These are phyloP conservation scores for Actinostola sp. DNA, from an alignment of 92 coral and sea anemone species.

Conservation along the genomic window DNA sequence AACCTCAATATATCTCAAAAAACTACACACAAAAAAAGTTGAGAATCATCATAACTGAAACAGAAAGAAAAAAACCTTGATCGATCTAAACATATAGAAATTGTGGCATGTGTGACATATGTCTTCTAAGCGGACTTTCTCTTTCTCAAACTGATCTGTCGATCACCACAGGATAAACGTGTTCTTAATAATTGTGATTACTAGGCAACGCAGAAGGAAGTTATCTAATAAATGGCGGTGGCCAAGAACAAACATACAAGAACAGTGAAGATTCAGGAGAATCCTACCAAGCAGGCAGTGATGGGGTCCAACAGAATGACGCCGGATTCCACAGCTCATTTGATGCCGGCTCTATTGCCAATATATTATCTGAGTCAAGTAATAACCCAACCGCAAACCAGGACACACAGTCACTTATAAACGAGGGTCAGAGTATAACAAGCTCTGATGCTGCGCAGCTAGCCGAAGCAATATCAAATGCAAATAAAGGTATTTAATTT, in stretches of 20 bases:
- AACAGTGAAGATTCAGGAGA: constrained; percentile 9
- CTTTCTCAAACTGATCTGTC: too few relatives aligned
- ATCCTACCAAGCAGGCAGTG: constrained; percentile 2
- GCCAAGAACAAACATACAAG: constrained; percentile 14
- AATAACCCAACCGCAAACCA: neutral
- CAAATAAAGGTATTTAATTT: constrained; percentile 56
- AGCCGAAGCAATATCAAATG: constrained; percentile 38
- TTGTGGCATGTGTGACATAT: too few relatives aligned
- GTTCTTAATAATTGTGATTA: too few relatives aligned
- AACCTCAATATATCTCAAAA: too few relatives aligned
- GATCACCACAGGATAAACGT: too few relatives aligned
- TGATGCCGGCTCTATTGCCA: constrained; percentile 35
- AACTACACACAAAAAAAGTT: too few relatives aligned
- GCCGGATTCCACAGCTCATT: constrained; percentile 13
- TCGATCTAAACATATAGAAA: too few relatives aligned
- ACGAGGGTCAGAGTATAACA: constrained; percentile 39
- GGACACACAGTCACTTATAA: constrained; percentile 29
- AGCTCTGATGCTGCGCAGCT: constrained; percentile 40
- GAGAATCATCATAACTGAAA: too few relatives aligned
- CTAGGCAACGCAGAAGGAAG: constrained; percentile 7
- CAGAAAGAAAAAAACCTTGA: too few relatives aligned
- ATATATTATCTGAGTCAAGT: constrained; percentile 5
- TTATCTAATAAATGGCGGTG: neutral
- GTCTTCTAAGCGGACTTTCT: too few relatives aligned
- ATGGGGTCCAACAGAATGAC: constrained; percentile 13